These are phyloP conservation scores for Notospermus geniculatus DNA, from an alignment of 1,140 invertebrate species.

Conservation along the genomic window DNA sequence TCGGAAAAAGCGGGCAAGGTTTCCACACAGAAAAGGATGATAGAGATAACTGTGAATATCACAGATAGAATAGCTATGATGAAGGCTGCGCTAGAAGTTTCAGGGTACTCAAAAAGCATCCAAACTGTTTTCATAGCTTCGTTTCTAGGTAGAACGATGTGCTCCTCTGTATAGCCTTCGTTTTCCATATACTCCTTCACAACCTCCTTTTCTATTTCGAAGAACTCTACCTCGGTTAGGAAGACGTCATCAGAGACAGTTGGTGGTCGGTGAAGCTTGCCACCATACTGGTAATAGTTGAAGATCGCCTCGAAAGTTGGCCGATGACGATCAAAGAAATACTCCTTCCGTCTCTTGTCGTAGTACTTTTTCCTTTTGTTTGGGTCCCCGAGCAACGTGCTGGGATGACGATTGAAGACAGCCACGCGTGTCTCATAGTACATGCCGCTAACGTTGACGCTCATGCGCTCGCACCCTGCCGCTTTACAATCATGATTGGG, in stretches of 20 bases:
- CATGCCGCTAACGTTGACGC: slow-evolving; percentile 97
- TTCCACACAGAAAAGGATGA: slow-evolving; percentile 54
- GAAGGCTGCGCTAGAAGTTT: slow-evolving; percentile 49
- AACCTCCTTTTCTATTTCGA: slow-evolving; percentile 51
- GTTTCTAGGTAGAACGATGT: slow-evolving; percentile 44
- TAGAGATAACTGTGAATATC: slow-evolving; percentile 50
- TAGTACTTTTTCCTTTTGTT: slow-evolving; percentile 49
- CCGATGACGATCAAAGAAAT: slow-evolving; percentile 56
- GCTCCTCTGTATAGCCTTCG: slow-evolving; percentile 50
- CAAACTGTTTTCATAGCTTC: slow-evolving; percentile 45
- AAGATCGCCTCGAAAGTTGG: slow-evolving; percentile 56
- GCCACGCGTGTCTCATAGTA: slow-evolving; percentile 97
- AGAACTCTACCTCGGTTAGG: slow-evolving; percentile 52
- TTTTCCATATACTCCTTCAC: slow-evolving; percentile 51
- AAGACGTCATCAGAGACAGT: slow-evolving; percentile 54
- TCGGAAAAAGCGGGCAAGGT: slow-evolving; percentile 38
- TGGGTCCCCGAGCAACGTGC: slow-evolving; percentile 85
- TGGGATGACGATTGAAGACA: slow-evolving; percentile 96
- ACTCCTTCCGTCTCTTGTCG: slow-evolving; percentile 49
- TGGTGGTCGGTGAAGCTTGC: slow-evolving; percentile 44
- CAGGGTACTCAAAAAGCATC: slow-evolving; percentile 56
- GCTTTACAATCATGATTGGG: slow-evolving; percentile 35
- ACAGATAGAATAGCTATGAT: slow-evolving; percentile 51
- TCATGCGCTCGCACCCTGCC: slow-evolving; percentile 62
- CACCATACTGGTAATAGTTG: slow-evolving; percentile 54